Evolutionary conservation across 92 coral and sea anemone species (phyloP), one percentile per base, ranked within the genome.

Genomic region (Pocillopora meandrina): DNA sequence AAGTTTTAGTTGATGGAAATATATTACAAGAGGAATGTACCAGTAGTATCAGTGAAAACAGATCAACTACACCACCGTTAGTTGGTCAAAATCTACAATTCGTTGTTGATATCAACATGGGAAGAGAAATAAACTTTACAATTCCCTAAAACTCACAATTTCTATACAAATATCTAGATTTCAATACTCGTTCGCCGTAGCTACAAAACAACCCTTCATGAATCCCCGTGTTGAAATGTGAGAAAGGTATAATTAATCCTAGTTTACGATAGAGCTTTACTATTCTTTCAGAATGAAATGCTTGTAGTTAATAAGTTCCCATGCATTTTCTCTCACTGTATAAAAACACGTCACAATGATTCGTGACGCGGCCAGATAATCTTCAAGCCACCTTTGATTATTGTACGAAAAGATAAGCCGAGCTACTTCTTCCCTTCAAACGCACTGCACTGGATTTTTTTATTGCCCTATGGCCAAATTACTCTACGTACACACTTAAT

Each of bases 91-190:
- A 59, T 60, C 15, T 47, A 14, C 80, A 49, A 74, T 72, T 33
- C 70, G 16, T 70, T 81, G 18, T 69, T 80, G 65, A 9, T 57
- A 59, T 60, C 55, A 83, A 73, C 63, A 62, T 36, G 56, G 58
- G 33, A 61, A 57, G 16, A 26, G 65, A 74, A 52, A 61, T 18
- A 34, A 74, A 73, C 33, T 74, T 73, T 74, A 81, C 85, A 81
- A 36, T 11, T 23, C 52, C 73, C 80, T 83, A 65, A 74, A 73
- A 83, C 56, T 82, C 65, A 83, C 72, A 74, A 31, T 73, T 56
- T 83, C 72, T 83, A 52, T 83, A 83, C 86, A 83, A 42, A 65
- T 63, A 73, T 31, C 79, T 49, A 83, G 72, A 74, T 83, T 73
- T 62, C 49, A 42, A 1, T 42, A 52, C 49, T 62, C 65, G 31